Base-by-base conservation (phyloP, 2,113 vertebrate species). In the Naja naja region DNA sequence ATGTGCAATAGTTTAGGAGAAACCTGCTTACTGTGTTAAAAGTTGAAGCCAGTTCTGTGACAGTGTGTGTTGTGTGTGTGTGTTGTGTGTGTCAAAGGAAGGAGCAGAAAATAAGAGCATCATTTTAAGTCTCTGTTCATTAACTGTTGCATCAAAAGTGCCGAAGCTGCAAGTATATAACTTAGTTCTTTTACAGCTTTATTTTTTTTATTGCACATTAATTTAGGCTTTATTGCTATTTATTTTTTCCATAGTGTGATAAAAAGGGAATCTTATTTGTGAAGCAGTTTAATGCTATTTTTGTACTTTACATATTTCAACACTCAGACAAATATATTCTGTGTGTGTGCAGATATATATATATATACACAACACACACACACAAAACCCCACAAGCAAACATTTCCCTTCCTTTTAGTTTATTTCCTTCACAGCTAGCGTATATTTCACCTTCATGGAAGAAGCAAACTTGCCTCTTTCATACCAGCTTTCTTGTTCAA, bases 1-100 rank as follows among this genome's bases (percentile, higher is more conserved):
- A 95, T 96, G 96, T 95, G 89, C 94, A 94, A 94, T 94, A 95
- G 96, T 95, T 95, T 95, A 95, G 88, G 69, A 88, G 93, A 94
- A 69, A 64, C 20, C 6, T 64, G 20, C 64, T 94, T 95, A 95
- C 95, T 95, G 93, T 94, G 92, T 93, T 93, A 49, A 88, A 94
- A 93, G 94, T 95, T 81, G 69, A 74, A 94, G 91, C 89, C 92
- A 52, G 10, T n/a, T 56, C 16, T 34, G 54, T 74, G 69, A 74
- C 1, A 14, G 64, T 34, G 64, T n/a, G 11, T 69, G 60, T n/a
- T 64, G 58, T 60, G 58, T 18, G 14, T 34, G n/a, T 34, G n/a
- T 34, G 14, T 56, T 18, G n/a, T 74, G 34, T 45, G 64, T 91
- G 92, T 45, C 90, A 92, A 93, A 93, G 20, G 85, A 39, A 9